Conservation (phyloP, 2,888 invertebrate genomes). For the Apamea sordens region DNA sequence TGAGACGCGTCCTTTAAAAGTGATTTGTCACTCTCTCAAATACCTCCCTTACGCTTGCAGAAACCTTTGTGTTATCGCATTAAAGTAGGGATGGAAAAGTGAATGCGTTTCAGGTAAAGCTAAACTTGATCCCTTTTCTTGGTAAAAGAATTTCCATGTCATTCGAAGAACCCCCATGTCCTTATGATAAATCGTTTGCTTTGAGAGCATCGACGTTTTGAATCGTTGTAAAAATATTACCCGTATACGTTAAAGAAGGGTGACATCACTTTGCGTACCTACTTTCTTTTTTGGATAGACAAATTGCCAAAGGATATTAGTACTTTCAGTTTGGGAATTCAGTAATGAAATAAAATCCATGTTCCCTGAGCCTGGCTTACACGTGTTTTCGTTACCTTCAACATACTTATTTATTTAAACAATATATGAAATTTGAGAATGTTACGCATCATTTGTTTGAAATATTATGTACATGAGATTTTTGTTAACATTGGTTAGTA, state of each 20-base stretch:
- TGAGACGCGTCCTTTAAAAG: slow-evolving; percentile 31
- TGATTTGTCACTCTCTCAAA: slow-evolving; percentile 48
- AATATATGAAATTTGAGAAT: background rate
- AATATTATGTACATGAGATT: background rate
- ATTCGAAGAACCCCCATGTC: slow-evolving; percentile 45
- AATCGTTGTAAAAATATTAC: slow-evolving; percentile 54
- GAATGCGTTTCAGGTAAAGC: slow-evolving; percentile 72
- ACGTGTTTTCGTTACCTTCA: slow-evolving; percentile 6
- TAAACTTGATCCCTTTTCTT: slow-evolving; percentile 72
- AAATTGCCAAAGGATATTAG: slow-evolving; percentile 9
- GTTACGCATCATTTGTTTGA: background rate
- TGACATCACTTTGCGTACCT: background rate
- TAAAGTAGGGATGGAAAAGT: slow-evolving; percentile 48
- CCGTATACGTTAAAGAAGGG: slow-evolving; percentile 43
- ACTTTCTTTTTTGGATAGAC: background rate
- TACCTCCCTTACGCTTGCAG: slow-evolving; percentile 26
- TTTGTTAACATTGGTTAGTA: background rate
- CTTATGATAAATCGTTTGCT: slow-evolving; percentile 63
- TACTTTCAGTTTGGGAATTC: background rate
- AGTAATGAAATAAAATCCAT: slow-evolving; percentile 5
- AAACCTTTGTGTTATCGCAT: slow-evolving; percentile 67
- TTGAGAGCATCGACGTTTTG: slow-evolving; percentile 55
- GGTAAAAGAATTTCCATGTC: slow-evolving; percentile 76
- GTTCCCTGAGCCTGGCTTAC: background rate
- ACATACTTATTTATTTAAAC: background rate